These are phyloP conservation scores for Labeo catla DNA, from an alignment of 2,113 vertebrate genomes.

Conservation along the genomic window DNA sequence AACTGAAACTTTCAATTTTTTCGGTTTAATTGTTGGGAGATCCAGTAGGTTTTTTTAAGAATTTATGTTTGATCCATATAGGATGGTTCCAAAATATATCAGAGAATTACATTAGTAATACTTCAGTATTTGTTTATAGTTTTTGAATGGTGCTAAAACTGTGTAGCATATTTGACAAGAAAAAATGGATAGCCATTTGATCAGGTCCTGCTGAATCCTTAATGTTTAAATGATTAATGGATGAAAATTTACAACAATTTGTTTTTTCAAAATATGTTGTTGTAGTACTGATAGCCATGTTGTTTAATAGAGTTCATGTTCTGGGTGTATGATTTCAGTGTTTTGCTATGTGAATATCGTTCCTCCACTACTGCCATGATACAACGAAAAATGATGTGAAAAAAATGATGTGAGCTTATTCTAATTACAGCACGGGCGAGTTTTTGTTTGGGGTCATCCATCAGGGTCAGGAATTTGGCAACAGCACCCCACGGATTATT, in stretches of 20 bases:
- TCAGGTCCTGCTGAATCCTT: neutral
- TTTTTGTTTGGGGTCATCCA: constrained; percentile 42
- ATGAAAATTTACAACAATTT: neutral
- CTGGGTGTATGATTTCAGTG: neutral
- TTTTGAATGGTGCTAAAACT: neutral
- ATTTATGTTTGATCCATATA: neutral
- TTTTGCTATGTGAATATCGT: neutral
- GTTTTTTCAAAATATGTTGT: neutral
- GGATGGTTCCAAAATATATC: neutral
- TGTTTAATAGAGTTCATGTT: neutral
- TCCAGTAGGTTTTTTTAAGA: neutral
- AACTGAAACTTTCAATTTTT: neutral
- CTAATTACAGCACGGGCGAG: constrained; percentile 16
- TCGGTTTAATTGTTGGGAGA: neutral
- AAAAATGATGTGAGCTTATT: constrained; percentile 10
- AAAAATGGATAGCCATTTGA: neutral
- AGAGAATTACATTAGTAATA: neutral
- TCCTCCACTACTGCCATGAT: neutral
- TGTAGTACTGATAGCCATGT: neutral
- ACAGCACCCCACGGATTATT: constrained; percentile 38
- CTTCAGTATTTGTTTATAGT: neutral
- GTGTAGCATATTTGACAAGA: neutral
- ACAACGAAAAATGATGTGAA: neutral
- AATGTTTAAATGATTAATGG: neutral
- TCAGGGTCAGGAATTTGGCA: constrained; percentile 45